phyloP scores from a whole-genome alignment of 2,888 invertebrate genomes.

The Metacarcinus magister region DNA sequence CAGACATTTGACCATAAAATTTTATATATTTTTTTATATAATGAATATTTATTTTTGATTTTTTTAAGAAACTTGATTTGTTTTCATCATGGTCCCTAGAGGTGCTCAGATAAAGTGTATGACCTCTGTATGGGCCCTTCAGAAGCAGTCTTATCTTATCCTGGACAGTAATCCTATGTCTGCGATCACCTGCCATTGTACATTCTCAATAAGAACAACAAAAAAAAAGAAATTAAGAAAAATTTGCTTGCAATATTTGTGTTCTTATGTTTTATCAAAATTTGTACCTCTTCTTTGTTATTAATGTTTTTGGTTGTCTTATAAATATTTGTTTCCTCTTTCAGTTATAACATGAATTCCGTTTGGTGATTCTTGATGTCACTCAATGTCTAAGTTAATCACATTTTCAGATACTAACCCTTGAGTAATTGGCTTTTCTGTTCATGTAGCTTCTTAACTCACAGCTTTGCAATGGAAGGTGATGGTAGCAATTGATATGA shows the following conservation, averaged over 20 bases:
- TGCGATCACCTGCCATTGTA: slow-evolving; percentile 71
- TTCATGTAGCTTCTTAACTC: background rate
- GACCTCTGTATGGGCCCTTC: slow-evolving; percentile 52
- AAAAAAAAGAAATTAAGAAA: background rate
- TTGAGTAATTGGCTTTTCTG: slow-evolving; percentile 21
- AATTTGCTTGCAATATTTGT: background rate
- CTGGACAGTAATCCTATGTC: slow-evolving; percentile 63
- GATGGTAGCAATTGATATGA: slow-evolving; percentile 61
- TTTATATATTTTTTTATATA: background rate
- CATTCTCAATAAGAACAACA: background rate
- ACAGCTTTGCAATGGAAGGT: slow-evolving; percentile 65
- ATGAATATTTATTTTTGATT: background rate
- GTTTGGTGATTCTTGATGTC: slow-evolving; percentile 32
- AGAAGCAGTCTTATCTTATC: slow-evolving; percentile 50
- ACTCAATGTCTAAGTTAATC: background rate
- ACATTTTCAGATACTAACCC: background rate
- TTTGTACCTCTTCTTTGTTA: background rate
- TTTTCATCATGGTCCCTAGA: slow-evolving; percentile 19
- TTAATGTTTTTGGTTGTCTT: background rate
- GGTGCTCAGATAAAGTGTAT: slow-evolving; percentile 32
- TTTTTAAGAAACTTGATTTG: background rate
- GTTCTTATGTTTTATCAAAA: background rate
- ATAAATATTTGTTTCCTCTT: background rate
- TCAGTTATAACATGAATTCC: background rate
- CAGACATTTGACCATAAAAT: background rate